Conservation (phyloP, 2,113 vertebrate genomes). For the Chionis minor region DNA sequence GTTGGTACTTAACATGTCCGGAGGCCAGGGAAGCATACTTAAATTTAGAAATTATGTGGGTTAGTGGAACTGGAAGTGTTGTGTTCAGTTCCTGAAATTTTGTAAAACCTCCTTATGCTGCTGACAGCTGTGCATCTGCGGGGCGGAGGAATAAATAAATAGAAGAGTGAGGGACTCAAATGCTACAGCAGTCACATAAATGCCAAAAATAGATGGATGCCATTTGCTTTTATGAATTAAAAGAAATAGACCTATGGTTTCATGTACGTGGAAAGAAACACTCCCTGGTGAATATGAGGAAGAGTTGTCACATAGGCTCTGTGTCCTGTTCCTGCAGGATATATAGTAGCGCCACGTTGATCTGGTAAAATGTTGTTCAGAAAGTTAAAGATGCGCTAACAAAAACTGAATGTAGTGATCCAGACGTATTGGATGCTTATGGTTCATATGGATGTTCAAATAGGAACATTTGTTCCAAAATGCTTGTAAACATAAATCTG, state of each 20-base stretch:
- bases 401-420: neutral
- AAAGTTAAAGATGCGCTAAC: neutral
- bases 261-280: neutral
- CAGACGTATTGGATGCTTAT: neutral
- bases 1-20: neutral
- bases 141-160: neutral
- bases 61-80: neutral
- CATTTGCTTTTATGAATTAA: neutral
- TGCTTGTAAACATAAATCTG: slow-evolving; percentile 29
- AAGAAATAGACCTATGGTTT: neutral
- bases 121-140: neutral
- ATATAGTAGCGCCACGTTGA: neutral
- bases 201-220: neutral
- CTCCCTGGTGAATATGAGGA: neutral
- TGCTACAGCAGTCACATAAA: neutral
- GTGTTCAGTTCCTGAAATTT: neutral
- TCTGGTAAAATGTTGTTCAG: neutral
- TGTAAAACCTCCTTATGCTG: neutral
- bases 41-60: neutral
- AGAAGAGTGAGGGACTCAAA: neutral
- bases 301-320: neutral
- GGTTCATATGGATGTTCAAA: slow-evolving; percentile 1
- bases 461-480: slow-evolving; percentile 31
- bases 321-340: neutral
- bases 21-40: neutral